Evolutionary conservation across 2,113 vertebrate species (phyloP), one percentile per base, ranked within the genome.

Genomic region (Atherinomorus stipes): DNA sequence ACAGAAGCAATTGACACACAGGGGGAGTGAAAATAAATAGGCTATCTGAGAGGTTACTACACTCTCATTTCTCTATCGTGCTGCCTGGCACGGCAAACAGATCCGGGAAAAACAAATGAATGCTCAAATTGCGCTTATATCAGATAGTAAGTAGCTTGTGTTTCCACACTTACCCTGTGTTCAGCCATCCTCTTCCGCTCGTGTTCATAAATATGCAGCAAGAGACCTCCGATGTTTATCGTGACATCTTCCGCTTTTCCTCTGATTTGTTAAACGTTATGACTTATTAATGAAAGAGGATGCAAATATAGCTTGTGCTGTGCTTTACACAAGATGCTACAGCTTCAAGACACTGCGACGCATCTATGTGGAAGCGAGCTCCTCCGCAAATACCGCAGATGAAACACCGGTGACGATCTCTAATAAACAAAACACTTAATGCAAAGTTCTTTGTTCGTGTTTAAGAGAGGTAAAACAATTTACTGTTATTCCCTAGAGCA

Each of bases 281-380:
- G 57, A 93, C 84, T 93, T 90, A 93, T 93, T 93, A 93, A 94
- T 92, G 85, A 81, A 76, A 68, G 59, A 65, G 72, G 66, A 90
- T 74, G 84, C 78, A 92, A 92, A 93, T 88, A 87, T 88, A 91
- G 85, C 78, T 68, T 61, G 67, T 78, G 67, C 74, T 65, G 40
- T 60, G 40, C 15, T 19, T 66, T 63, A 76, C 38, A 60, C 53
- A 51, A n/a, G 44, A 57, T 60, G 16, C 68, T 67, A 22, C 63
- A 31, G 69, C 76, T 76, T 61, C 34, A 26, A 78, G 52, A 76
- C 60, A 64, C 1, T 51, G 26, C 18, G 25, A 61, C 0, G 40
- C 23, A 37, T 56, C 2, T 49, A 44, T 51, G 45, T 18, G 63
- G 45, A 76, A 71, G 71, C 34, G 67, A 26, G 22, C 19, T 37